These are phyloP conservation scores for Ptilodon capucinus DNA, from an alignment of 2,888 invertebrate genomes.

Conservation along the genomic window DNA sequence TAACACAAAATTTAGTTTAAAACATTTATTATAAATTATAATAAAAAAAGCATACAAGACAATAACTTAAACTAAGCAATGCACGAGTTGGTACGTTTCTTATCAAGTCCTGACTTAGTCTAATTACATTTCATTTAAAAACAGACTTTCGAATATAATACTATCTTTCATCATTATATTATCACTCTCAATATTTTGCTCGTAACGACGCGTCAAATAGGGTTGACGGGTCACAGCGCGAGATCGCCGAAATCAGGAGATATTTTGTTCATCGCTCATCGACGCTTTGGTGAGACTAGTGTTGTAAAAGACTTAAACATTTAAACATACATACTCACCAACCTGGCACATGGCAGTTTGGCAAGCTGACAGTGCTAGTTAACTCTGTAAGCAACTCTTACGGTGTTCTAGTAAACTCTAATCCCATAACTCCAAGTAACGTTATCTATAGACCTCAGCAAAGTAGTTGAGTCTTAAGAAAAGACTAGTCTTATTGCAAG, in stretches of 20 bases:
- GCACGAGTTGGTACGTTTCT: conserved; percentile 77
- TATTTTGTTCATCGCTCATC: conserved; percentile 27
- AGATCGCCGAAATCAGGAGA: conserved; percentile 22
- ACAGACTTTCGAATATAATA: conserved; percentile 57
- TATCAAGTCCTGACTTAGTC: conserved; percentile 46
- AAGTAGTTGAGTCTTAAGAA: not conserved
- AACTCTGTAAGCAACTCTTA: too few species aligned
- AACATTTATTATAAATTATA: conserved; percentile 79
- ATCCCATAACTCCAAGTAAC: too few species aligned
- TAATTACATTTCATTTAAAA: conserved; percentile 45
- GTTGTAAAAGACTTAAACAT: not conserved
- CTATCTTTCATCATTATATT: conserved; percentile 31
- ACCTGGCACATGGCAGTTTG: too few species aligned
- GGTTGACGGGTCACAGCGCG: conserved; percentile 53
- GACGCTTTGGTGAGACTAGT: conserved; percentile 45
- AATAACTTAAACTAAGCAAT: conserved; percentile 77
- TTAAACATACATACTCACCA: too few species aligned
- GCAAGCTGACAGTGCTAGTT: too few species aligned
- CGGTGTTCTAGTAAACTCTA: too few species aligned
- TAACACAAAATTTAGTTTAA: conserved; percentile 46
- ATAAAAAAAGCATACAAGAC: conserved; percentile 73
- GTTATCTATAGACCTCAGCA: not conserved
- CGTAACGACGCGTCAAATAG: conserved; percentile 48
- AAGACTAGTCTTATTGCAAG: not conserved
- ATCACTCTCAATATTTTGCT: conserved; percentile 41